Evolutionary conservation across 2,888 invertebrate genomes (phyloP).

Genomic region (Rugalucina vietnamica): DNA sequence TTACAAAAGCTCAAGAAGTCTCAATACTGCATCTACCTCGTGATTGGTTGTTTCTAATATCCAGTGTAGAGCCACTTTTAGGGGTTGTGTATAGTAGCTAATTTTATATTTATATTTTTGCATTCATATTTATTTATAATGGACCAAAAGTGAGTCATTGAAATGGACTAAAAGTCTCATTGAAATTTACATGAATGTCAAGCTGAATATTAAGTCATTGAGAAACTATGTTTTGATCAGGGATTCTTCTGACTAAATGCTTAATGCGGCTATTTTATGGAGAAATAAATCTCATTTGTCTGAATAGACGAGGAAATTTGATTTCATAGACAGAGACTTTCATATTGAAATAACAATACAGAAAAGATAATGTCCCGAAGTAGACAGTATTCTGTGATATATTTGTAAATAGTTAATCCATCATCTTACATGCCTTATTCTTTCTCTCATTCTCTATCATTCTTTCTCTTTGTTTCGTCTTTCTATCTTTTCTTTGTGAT

Average conservation of each 20-base stretch:
- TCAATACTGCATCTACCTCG: too few species aligned
- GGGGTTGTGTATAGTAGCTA: constrained; percentile 5
- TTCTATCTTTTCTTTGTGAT: neutral
- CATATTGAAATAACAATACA: too few species aligned
- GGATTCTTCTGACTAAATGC: too few species aligned
- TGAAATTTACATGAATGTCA: neutral
- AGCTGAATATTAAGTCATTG: too few species aligned
- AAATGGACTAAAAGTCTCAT: neutral
- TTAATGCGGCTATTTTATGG: too few species aligned
- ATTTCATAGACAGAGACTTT: too few species aligned
- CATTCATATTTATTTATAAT: neutral
- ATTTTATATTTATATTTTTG: constrained; percentile 6
- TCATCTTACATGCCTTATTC: neutral
- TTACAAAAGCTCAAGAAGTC: too few species aligned
- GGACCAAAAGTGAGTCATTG: neutral
- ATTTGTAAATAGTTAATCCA: neutral
- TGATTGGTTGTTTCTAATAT: neutral
- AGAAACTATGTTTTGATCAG: too few species aligned
- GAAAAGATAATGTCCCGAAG: too few species aligned
- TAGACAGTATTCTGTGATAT: constrained; percentile 14
- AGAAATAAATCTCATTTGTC: too few species aligned
- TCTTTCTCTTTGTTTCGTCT: neutral
- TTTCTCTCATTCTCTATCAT: neutral
- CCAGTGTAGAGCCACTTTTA: neutral
- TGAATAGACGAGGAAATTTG: too few species aligned